Evolutionary conservation across 2,113 vertebrate genomes (phyloP).

Genomic region (Porphyrio hochstetteri): DNA sequence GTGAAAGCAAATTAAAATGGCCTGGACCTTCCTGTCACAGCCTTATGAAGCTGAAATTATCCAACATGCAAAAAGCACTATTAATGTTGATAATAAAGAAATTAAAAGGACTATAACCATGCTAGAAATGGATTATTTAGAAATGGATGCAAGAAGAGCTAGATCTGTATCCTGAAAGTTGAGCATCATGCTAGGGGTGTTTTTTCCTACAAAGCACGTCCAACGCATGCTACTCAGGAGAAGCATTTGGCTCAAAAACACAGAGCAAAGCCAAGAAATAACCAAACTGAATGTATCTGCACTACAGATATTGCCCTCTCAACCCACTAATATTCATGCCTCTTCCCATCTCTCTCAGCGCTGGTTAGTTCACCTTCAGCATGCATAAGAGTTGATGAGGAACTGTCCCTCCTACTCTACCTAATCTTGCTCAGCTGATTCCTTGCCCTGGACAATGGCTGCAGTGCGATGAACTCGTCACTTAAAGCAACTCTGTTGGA

Average conservation of each 20-base stretch:
- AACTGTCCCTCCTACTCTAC: slow-evolving; percentile 89
- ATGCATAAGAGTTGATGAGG: slow-evolving; percentile 82
- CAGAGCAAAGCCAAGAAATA: slow-evolving; percentile 68
- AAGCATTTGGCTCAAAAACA: slow-evolving; percentile 71
- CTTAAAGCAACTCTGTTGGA: slow-evolving; percentile 96
- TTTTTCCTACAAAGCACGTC: neutral
- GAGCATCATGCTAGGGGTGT: slow-evolving; percentile 58
- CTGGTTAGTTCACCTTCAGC: slow-evolving; percentile 78
- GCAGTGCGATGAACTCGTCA: slow-evolving; percentile 99
- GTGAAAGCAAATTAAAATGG: slow-evolving; percentile 62
- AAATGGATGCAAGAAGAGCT: slow-evolving; percentile 53
- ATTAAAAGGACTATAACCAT: slow-evolving; percentile 74
- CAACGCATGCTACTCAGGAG: slow-evolving; percentile 58
- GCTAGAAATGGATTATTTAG: slow-evolving; percentile 48
- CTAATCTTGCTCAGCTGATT: slow-evolving; percentile 99
- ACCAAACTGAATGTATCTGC: slow-evolving; percentile 34
- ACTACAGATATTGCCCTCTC: slow-evolving; percentile 35
- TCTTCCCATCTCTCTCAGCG: slow-evolving; percentile 72
- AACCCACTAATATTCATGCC: slow-evolving; percentile 69
- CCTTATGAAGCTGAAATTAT: slow-evolving; percentile 58
- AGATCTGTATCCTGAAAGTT: slow-evolving; percentile 48
- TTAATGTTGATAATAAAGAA: slow-evolving; percentile 60
- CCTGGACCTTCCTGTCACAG: slow-evolving; percentile 28
- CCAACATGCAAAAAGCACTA: slow-evolving; percentile 76
- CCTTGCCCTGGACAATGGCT: slow-evolving; percentile 98